A percentile compares a stretch with the other conserved stretches of the same genome.
phyloP scores from a whole-genome alignment of 2,888 invertebrate species.

The Macrosoma leucophasiata region DNA sequence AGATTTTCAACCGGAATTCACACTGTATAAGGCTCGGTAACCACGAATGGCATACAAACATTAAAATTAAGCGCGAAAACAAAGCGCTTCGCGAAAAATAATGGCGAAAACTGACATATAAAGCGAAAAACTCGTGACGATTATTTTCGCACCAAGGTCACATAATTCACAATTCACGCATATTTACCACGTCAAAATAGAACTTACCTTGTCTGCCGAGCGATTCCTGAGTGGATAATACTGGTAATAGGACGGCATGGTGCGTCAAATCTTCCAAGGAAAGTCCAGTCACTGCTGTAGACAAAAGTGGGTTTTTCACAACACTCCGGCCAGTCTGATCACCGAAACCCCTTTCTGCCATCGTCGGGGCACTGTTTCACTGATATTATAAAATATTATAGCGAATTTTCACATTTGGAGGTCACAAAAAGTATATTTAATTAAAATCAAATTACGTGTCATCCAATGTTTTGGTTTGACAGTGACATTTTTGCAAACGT shows the following conservation, averaged over 20 bases:
- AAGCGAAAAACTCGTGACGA: constrained; percentile 31
- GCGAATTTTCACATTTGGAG: constrained; percentile 69
- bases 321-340: constrained; percentile 57
- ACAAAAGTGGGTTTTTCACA: constrained; percentile 81
- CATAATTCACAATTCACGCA: constrained; percentile 29
- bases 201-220: constrained; percentile 60
- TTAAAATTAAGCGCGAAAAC: constrained; percentile 2
- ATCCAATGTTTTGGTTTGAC: constrained; percentile 64
- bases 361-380: constrained; percentile 39
- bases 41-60: background rate
- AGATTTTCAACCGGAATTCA: constrained; percentile 6
- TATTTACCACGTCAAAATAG: constrained; percentile 42
- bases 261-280: constrained; percentile 84
- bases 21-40: background rate
- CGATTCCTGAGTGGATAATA: constrained; percentile 58
- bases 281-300: constrained; percentile 82
- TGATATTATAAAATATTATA: constrained; percentile 51
- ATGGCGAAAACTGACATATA: constrained; percentile 40
- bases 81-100: constrained; percentile 9
- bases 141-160: constrained; percentile 39
- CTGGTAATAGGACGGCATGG: constrained; percentile 82
- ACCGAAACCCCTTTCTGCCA: constrained; percentile 70
- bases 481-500: constrained; percentile 34
- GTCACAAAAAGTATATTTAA: constrained; percentile 68
- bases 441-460: constrained; percentile 72